These are phyloP conservation scores for Otis tarda DNA, from an alignment of 2,113 vertebrate genomes.

Conservation along the genomic window DNA sequence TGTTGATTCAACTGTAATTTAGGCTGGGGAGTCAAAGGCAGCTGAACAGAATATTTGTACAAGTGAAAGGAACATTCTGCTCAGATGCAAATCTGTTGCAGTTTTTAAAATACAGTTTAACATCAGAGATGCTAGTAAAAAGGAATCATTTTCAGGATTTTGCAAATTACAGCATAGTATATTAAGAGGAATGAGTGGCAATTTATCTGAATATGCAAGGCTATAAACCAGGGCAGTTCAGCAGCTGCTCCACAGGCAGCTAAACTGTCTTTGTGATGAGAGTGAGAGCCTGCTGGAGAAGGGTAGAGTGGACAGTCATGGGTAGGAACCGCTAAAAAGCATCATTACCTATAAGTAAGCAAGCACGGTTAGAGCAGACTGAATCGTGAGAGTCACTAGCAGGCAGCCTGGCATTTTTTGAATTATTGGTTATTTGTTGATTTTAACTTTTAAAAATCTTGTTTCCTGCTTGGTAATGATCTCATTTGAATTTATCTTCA, in stretches of 20 bases:
- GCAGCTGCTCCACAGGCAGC: conserved; percentile 49
- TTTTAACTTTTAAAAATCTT: neutral
- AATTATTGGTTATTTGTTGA: neutral
- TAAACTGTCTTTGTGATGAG: conserved; percentile 25
- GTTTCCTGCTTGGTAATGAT: neutral
- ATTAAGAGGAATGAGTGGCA: conserved; percentile 37
- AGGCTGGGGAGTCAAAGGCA: neutral
- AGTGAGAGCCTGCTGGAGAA: neutral
- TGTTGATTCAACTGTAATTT: neutral
- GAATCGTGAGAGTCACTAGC: neutral
- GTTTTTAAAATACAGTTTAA: conserved; percentile 6
- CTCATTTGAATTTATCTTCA: neutral
- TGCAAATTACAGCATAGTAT: conserved; percentile 25
- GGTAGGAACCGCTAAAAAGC: neutral
- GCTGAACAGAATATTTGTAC: neutral
- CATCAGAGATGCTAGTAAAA: neutral
- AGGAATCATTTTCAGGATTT: conserved; percentile 12
- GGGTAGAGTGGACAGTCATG: neutral
- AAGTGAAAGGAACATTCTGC: neutral
- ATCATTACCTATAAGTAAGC: neutral
- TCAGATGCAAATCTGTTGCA: neutral
- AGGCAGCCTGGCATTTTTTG: neutral
- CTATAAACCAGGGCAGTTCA: conserved; percentile 23
- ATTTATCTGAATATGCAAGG: conserved; percentile 47
- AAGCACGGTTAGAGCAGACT: neutral